phyloP scores from a whole-genome alignment of 2,113 vertebrate genomes.

The Paraplagusia blochii region DNA sequence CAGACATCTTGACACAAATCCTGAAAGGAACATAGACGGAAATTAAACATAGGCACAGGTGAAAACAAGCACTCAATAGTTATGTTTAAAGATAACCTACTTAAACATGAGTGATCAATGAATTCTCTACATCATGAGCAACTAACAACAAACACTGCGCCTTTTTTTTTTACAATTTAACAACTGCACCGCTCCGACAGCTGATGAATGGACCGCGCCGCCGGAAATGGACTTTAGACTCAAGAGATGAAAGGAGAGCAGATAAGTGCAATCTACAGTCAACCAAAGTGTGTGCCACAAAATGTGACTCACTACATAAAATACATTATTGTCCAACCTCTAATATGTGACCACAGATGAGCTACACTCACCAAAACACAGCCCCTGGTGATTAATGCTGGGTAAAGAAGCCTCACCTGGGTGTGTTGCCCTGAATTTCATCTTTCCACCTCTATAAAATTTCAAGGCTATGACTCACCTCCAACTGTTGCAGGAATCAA shows the following conservation, averaged over 20 bases:
- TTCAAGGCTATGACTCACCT: constrained; percentile 55
- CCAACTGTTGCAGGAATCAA: constrained; percentile 21
- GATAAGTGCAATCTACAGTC: constrained; percentile 38
- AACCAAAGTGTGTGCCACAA: constrained; percentile 2
- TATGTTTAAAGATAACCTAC: not conserved
- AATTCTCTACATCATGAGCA: constrained; percentile 7
- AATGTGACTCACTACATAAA: constrained; percentile 16
- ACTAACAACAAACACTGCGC: constrained; percentile 10
- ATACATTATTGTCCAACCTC: not conserved
- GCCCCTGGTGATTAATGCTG: constrained; percentile 14
- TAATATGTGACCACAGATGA: constrained; percentile 1
- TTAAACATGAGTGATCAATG: not conserved
- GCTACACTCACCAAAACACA: constrained; percentile 8
- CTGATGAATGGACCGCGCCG: constrained; percentile 10
- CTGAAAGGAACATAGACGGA: constrained; percentile 14
- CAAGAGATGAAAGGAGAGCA: constrained; percentile 44
- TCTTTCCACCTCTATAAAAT: constrained; percentile 52
- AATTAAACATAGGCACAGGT: not conserved
- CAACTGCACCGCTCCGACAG: constrained; percentile 6
- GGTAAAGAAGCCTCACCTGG: constrained; percentile 36
- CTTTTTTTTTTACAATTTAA: constrained; percentile 26
- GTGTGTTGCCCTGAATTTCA: constrained; percentile 29
- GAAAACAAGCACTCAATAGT: not conserved
- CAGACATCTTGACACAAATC: constrained; percentile 75
- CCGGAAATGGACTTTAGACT: constrained; percentile 61